Conservation (phyloP, 1,140 invertebrate genomes). For the Megathymus violae region DNA sequence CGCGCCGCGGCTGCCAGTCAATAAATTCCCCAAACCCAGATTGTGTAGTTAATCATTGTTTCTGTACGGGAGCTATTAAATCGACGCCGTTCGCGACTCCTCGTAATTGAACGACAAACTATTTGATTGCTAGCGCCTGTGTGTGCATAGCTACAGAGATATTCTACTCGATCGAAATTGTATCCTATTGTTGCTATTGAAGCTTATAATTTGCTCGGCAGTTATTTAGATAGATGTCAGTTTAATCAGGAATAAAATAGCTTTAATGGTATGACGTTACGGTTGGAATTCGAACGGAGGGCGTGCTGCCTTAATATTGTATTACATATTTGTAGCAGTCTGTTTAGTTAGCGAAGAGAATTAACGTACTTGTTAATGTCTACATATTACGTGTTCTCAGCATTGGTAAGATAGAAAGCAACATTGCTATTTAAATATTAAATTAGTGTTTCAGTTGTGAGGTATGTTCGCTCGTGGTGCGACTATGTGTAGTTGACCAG, state of each 20-base stretch:
- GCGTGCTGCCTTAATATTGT: slow-evolving; percentile 8
- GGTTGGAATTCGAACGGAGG: not conserved
- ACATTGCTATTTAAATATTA: no score
- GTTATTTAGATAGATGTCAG: not conserved
- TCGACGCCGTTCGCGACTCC: slow-evolving; percentile 27
- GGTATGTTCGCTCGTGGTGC: no score
- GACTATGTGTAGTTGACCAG: no score
- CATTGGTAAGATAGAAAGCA: no score
- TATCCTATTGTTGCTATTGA: slow-evolving; percentile 1
- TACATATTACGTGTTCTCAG: slow-evolving; percentile 27
- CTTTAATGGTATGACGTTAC: not conserved
- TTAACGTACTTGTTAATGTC: slow-evolving; percentile 31
- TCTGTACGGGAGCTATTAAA: slow-evolving; percentile 32
- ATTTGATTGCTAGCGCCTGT: slow-evolving; percentile 20
- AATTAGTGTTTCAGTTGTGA: no score
- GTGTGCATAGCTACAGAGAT: slow-evolving; percentile 19
- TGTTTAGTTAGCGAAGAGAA: slow-evolving; percentile 33
- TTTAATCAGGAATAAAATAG: not conserved
- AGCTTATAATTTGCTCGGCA: not conserved
- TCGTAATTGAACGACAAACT: slow-evolving; percentile 34
- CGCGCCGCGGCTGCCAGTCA: slow-evolving; percentile 14
- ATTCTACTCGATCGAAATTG: not conserved
- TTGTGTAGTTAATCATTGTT: slow-evolving; percentile 31
- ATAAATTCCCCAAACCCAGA: slow-evolving; percentile 31
- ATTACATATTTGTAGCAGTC: slow-evolving; percentile 30